These are phyloP conservation scores for Muscina levida DNA, from an alignment of 2,888 invertebrate species.

Conservation along the genomic window DNA sequence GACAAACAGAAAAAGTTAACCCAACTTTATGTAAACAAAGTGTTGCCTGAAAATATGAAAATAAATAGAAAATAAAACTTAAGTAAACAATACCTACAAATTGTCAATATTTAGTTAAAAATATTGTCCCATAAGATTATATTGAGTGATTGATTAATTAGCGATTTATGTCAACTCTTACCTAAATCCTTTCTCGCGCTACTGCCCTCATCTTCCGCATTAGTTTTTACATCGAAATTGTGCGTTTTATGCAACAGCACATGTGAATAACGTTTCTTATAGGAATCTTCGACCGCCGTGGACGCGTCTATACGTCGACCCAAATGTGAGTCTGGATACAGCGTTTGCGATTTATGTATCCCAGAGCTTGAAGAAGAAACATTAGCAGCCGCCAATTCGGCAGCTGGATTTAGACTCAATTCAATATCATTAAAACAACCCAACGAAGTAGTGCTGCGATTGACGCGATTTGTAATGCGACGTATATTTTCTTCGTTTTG, in stretches of 20 bases:
- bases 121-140: no score
- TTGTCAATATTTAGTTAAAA: no score
- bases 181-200: constrained; percentile 87
- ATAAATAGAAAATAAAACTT: no score
- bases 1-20: no score
- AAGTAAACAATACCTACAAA: no score
- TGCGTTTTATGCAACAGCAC: constrained; percentile 90
- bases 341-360: constrained; percentile 78
- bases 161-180: no score
- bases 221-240: constrained; percentile 91
- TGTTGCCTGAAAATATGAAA: no score
- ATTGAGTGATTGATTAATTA: no score
- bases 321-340: constrained; percentile 78
- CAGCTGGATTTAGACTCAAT: constrained; percentile 78
- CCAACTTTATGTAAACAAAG: no score
- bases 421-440: constrained; percentile 82
- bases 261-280: constrained; percentile 82
- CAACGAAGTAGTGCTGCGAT: constrained; percentile 82
- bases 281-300: constrained; percentile 69
- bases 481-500: constrained; percentile 95
- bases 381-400: constrained; percentile 77
- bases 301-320: constrained; percentile 78
- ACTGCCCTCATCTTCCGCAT: constrained; percentile 84
- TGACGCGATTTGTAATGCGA: constrained; percentile 89
- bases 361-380: constrained; percentile 78